A percentile compares a stretch with the other conserved stretches of the same genome.
Evolutionary conservation across 2,113 vertebrate species (phyloP).

Genomic region (Larimichthys crocea): DNA sequence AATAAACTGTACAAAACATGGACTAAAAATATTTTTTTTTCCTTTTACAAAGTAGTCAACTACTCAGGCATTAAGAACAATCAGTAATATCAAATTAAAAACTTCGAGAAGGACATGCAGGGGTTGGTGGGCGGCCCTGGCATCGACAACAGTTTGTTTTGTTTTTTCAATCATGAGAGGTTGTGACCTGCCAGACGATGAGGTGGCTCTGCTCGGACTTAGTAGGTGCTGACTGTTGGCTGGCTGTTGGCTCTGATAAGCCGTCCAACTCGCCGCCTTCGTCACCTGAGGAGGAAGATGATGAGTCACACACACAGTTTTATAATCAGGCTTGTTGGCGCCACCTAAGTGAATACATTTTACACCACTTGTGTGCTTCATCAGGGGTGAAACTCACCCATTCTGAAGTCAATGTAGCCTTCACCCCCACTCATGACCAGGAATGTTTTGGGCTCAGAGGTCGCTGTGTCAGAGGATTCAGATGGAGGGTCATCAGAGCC

Average conservation of each 20-base stretch:
- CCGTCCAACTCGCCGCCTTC: constrained; percentile 94
- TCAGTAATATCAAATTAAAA: constrained; percentile 69
- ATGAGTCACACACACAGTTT: constrained; percentile 19
- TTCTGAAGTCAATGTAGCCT: constrained; percentile 98
- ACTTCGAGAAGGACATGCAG: constrained; percentile 64
- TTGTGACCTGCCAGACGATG: constrained; percentile 97
- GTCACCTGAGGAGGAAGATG: constrained; percentile 85
- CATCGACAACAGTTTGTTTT: constrained; percentile 42
- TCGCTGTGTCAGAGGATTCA: constrained; percentile 77
- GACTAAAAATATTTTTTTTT: constrained; percentile 74
- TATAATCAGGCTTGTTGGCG: neutral
- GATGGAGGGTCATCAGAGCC: constrained; percentile 88
- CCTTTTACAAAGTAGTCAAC: constrained; percentile 68
- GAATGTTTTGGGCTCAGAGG: constrained; percentile 88
- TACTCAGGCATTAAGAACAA: constrained; percentile 65
- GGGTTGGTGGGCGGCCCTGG: constrained; percentile 48
- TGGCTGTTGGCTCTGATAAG: constrained; percentile 80
- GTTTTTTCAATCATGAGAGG: constrained; percentile 87
- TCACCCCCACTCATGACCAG: constrained; percentile 97
- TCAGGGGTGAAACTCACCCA: constrained; percentile 84
- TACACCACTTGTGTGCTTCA: neutral
- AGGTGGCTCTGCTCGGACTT: constrained; percentile 97
- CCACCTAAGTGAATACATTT: neutral
- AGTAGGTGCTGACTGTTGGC: constrained; percentile 87
- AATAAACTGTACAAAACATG: constrained; percentile 77